Conservation (phyloP, 2,888 invertebrate species). For the Diarsia mendica region DNA sequence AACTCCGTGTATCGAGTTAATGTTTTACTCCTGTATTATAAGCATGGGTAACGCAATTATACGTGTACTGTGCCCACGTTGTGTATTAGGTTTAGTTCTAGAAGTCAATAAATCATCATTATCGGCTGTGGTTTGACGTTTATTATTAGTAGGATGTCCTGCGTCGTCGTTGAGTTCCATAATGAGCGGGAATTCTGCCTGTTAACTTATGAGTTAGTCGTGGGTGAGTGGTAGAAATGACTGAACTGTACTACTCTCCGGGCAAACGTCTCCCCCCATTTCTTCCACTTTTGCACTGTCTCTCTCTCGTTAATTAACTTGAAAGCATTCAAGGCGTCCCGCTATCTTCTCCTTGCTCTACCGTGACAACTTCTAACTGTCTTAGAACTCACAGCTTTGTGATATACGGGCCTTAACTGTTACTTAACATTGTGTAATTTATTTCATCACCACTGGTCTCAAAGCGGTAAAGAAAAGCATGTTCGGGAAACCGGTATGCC, state of each 20-base stretch:
- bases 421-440: neutral
- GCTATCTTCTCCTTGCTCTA: neutral
- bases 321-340: neutral
- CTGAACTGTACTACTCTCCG: neutral
- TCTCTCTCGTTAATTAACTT: neutral
- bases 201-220: neutral
- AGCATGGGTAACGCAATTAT: slow-evolving; percentile 49
- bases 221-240: neutral
- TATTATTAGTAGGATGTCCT: neutral
- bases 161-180: neutral
- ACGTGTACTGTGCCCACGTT: slow-evolving; percentile 14
- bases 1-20: slow-evolving; percentile 69
- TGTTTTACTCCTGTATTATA: slow-evolving; percentile 66
- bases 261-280: neutral
- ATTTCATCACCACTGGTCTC: neutral
- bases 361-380: neutral
- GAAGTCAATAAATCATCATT: slow-evolving; percentile 36
- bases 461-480: neutral
- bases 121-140: slow-evolving; percentile 7
- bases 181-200: neutral
- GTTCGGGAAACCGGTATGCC: neutral
- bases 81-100: slow-evolving; percentile 27
- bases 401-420: neutral
- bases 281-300: neutral
- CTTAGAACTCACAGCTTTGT: neutral